A percentile compares a stretch with the other conserved stretches of the same genome.
Evolutionary conservation across 2,797 vertebrate species (phyloP).

Genomic region (Poeciliopsis paucimaculata): DNA sequence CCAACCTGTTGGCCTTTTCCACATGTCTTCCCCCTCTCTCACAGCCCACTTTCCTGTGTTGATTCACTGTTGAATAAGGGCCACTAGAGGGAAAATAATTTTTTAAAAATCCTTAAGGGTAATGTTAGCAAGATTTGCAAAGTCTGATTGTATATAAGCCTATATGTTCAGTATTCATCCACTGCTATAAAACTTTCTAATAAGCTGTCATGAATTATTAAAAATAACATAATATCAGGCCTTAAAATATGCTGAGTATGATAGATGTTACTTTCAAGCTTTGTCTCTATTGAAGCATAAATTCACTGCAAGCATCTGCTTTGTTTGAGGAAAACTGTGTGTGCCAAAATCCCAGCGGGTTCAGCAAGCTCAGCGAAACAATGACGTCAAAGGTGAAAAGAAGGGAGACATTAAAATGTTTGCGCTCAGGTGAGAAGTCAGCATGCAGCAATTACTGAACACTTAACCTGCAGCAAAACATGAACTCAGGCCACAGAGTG

Average conservation of each 20-base stretch:
- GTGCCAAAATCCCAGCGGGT: neutral
- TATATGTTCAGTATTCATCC: neutral
- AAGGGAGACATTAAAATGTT: conserved; percentile 17
- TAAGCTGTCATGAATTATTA: neutral
- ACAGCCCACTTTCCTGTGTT: too few relatives aligned
- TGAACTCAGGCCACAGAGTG: conserved; percentile 56
- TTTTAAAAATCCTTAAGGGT: too few relatives aligned
- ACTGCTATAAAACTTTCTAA: neutral
- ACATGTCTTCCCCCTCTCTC: too few relatives aligned
- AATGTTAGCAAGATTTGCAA: neutral
- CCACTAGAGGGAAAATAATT: too few relatives aligned
- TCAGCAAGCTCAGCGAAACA: conserved; percentile 1
- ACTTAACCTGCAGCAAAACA: conserved; percentile 63
- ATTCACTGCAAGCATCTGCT: neutral
- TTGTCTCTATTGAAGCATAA: neutral
- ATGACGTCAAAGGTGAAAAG: conserved; percentile 2
- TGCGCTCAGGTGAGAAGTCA: conserved; percentile 46
- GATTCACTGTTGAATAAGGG: too few relatives aligned
- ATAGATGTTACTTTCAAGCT: neutral
- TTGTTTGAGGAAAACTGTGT: neutral
- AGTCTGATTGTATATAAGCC: neutral
- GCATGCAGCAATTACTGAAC: conserved; percentile 42
- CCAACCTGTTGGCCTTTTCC: too few relatives aligned
- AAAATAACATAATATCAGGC: neutral
- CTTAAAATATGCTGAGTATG: neutral